These are phyloP conservation scores for Manis javanica DNA, from an alignment of 2,797 vertebrate genomes.

Conservation along the genomic window DNA sequence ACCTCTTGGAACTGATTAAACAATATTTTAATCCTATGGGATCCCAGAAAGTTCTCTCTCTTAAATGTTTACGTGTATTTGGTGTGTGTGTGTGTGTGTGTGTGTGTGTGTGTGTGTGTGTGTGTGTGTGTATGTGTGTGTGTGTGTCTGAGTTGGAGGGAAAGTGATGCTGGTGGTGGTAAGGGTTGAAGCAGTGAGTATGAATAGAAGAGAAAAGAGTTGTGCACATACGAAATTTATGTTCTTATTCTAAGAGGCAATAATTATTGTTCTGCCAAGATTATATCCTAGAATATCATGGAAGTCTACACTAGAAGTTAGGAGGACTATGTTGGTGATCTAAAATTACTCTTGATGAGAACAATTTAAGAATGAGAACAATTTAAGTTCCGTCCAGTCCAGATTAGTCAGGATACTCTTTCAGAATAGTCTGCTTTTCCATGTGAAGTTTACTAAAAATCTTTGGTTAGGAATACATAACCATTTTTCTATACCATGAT, in stretches of 20 bases:
- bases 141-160: not conserved
- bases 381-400: not conserved
- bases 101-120: too few relatives aligned
- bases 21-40: not conserved
- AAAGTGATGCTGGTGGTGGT: not conserved
- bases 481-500: not conserved
- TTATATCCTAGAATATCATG: constrained; percentile 1
- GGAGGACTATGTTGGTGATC: not conserved
- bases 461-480: not conserved
- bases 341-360: constrained; percentile 21
- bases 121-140: too few relatives aligned
- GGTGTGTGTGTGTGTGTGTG: too few relatives aligned
- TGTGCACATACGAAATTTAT: constrained; percentile 21
- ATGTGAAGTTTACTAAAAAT: not conserved
- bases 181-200: not conserved
- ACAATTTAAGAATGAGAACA: not conserved
- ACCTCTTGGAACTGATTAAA: not conserved
- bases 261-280: not conserved
- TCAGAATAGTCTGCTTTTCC: not conserved
- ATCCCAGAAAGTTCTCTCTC: not conserved
- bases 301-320: not conserved
- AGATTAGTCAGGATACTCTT: constrained; percentile 11
- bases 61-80: not conserved
- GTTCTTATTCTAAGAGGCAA: not conserved
- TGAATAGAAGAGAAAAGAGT: not conserved